Conservation (phyloP, 2,113 vertebrate genomes). For the Phycodurus eques region DNA sequence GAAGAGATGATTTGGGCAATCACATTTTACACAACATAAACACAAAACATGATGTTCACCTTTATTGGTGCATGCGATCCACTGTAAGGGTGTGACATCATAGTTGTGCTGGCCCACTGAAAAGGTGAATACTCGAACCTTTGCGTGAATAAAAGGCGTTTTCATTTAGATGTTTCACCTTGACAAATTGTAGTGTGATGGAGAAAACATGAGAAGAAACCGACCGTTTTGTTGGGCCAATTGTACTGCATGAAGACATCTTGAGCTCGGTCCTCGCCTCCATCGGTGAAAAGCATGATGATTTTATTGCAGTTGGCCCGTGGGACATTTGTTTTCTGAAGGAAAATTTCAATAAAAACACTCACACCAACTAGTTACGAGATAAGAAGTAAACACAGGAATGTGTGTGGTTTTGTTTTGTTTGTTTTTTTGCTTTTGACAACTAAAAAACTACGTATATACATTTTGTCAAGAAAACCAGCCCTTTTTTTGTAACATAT, state of each 20-base stretch:
- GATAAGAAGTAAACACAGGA: background rate
- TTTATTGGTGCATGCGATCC: constrained; percentile 99
- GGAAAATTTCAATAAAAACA: constrained; percentile 1
- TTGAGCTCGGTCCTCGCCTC: constrained; percentile 94
- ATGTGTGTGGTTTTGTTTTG: no score
- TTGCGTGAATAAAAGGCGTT: background rate
- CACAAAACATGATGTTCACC: constrained; percentile 62
- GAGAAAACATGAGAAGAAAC: constrained; percentile 24
- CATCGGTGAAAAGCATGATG: constrained; percentile 98
- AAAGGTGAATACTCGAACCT: constrained; percentile 92
- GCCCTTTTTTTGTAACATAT: no score
- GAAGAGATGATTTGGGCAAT: background rate
- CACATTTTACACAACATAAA: background rate
- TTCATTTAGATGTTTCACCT: background rate
- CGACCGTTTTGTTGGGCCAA: constrained; percentile 96
- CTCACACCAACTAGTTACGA: background rate
- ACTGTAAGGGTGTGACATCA: constrained; percentile 94
- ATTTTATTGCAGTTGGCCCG: constrained; percentile 98
- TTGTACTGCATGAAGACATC: constrained; percentile 98
- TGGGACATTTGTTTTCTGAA: constrained; percentile 85
- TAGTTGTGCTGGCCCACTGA: constrained; percentile 99
- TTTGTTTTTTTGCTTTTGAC: no score
- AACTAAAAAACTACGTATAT: no score
- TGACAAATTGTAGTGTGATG: background rate
- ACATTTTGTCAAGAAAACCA: no score